A percentile compares a stretch with the other conserved stretches of the same genome.
Evolutionary conservation across 2,888 invertebrate species (phyloP).

Genomic region (Heterodera filipjevi): DNA sequence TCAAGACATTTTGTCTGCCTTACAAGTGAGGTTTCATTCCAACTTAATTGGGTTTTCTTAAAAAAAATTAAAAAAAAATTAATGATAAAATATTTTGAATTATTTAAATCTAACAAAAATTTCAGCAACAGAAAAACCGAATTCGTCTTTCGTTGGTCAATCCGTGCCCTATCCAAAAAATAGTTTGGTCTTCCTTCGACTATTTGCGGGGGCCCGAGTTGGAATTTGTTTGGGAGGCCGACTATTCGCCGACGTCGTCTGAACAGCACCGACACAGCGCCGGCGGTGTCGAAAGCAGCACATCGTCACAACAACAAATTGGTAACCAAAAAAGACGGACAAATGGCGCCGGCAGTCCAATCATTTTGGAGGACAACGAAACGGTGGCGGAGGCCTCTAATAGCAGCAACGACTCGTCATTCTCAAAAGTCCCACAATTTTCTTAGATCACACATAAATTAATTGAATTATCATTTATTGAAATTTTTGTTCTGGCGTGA

Average conservation of each 20-base stretch:
- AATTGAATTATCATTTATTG: too few relatives aligned
- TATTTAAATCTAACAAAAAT: too few relatives aligned
- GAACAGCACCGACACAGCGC: too few relatives aligned
- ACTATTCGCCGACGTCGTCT: constrained; percentile 4
- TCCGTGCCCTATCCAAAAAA: constrained; percentile 51
- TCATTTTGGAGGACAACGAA: constrained; percentile 27
- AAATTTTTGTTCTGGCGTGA: too few relatives aligned
- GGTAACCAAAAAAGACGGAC: too few relatives aligned
- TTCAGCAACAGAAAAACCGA: constrained; percentile 41
- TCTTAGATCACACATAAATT: too few relatives aligned
- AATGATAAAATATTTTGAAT: too few relatives aligned
- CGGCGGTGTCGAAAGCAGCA: neutral
- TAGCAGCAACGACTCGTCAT: constrained; percentile 36
- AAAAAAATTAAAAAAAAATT: constrained; percentile 1
- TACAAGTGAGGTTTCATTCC: constrained; percentile 34
- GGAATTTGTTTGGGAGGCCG: constrained; percentile 57
- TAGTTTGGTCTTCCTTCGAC: constrained; percentile 61
- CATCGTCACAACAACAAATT: neutral
- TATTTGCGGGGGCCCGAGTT: constrained; percentile 61
- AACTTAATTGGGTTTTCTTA: constrained; percentile 13
- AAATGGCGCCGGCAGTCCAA: neutral
- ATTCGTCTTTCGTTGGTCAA: constrained; percentile 34
- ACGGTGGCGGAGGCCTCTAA: constrained; percentile 35
- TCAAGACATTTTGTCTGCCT: constrained; percentile 43
- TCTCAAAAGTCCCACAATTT: constrained; percentile 30